These are phyloP conservation scores for zebrafish (Danio rerio) DNA, from an alignment of 2,113 vertebrate genomes.

Conservation along the genomic window GRCz12tu NC_133190.1:46160001-46160500, in stretches of 20 bases:
- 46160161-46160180: not conserved
- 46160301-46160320: too few relatives aligned
- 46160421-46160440: too few relatives aligned
- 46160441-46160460: too few relatives aligned
- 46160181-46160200: too few relatives aligned
- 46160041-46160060: constrained; percentile 10
- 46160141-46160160: not conserved
- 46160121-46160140: not conserved
- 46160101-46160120: not conserved
- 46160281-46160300: not conserved
- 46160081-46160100: constrained; percentile 9
- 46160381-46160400: too few relatives aligned
- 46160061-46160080: not conserved
- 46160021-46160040: not conserved
- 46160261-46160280: not conserved
- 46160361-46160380: not conserved
- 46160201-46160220: too few relatives aligned
- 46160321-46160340: too few relatives aligned
- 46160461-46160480: too few relatives aligned
- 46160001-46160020: not conserved
- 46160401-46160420: too few relatives aligned
- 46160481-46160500: too few relatives aligned
- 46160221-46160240: not conserved
- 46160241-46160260: not conserved
- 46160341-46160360: not conserved